Base-by-base conservation (phyloP, 30 jellyfish, hydroid and myxozoan genomes). In the Cassiopea xamachana region DNA sequence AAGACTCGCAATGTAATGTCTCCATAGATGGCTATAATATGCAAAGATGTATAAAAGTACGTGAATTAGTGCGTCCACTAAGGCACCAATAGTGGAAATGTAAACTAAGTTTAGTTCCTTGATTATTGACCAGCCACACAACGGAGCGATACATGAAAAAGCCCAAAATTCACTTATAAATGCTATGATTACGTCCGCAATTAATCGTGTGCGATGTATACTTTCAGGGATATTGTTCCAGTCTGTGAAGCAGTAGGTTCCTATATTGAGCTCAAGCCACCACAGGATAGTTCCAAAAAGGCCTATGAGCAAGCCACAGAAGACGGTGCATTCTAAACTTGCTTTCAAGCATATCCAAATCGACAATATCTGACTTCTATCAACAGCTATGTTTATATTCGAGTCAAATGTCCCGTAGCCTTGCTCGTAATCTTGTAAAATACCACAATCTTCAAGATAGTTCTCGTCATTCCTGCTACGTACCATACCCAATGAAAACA, bases 261-360 rank as follows among this genome's bases (percentile, higher is more conserved):
- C 48, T 0, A 82, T 4, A 46, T 82, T 82, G 14, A 82, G 82
- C 15, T 82, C 73, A 17, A 82, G 70, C 90, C 90, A 82, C 82
- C 82, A 68, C 0, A 82, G 45, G 43, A 46, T 7, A 16, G 82
- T 46, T 4, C 82, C 82, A 82, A 82, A 55, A 16, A 82, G 67
- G 71, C 90, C 90, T 1, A 61, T 62, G 2, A 82, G 8, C n/a
- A 39, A 50, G 48, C 82, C 90, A 46, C 16, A 60, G 27, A 45
- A 5, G 10, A 67, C 75, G 2, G 82, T 67, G 48, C 73, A 16
- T 67, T 82, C 51, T 1, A 71, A 50, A 70, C 68, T n/a, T 17
- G 68, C 68, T 3, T 17, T 69, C 82, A 62, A 27, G 47, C 81
- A 39, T 49, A 44, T 46, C 69, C 44, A 82, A 14, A 51, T 1